Evolutionary conservation across 53 echinoderm and acorn worm genomes (phyloP).

Genomic region (Actinopyga echinites): DNA sequence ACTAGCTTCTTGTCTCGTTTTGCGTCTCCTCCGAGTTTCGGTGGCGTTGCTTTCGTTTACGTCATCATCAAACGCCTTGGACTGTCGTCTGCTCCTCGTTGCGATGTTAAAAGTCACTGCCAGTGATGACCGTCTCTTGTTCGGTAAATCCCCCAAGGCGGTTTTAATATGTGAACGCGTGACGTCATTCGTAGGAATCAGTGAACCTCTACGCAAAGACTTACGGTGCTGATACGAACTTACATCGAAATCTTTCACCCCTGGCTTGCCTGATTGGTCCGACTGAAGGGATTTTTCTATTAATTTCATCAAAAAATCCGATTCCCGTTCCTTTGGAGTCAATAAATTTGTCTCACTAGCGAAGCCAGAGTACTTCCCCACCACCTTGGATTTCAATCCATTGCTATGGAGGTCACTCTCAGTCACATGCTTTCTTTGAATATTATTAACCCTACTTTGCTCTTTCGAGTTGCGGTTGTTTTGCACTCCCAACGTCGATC

Average conservation of each 20-base stretch:
- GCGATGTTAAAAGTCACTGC: neutral
- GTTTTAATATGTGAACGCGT: no score
- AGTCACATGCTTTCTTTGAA: neutral
- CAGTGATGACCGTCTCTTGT: neutral
- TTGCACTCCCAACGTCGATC: no score
- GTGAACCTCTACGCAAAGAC: constrained; percentile 13
- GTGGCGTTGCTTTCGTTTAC: neutral
- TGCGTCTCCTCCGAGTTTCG: neutral
- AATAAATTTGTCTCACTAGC: neutral
- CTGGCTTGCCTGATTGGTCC: neutral
- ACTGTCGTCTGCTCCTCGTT: neutral
- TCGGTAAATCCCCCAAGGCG: neutral
- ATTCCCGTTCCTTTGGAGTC: neutral
- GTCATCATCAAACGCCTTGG: neutral
- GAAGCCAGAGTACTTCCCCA: neutral
- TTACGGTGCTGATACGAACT: neutral
- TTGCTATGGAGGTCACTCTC: neutral
- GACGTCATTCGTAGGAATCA: neutral
- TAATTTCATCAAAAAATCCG: neutral
- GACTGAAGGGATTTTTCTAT: neutral
- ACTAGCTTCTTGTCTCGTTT: no score
- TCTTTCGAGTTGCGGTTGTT: no score
- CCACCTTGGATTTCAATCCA: neutral
- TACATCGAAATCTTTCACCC: neutral
- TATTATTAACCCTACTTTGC: no score